Evolutionary conservation across 1,140 invertebrate species (phyloP).

Genomic region (Diorhabda sublineata): DNA sequence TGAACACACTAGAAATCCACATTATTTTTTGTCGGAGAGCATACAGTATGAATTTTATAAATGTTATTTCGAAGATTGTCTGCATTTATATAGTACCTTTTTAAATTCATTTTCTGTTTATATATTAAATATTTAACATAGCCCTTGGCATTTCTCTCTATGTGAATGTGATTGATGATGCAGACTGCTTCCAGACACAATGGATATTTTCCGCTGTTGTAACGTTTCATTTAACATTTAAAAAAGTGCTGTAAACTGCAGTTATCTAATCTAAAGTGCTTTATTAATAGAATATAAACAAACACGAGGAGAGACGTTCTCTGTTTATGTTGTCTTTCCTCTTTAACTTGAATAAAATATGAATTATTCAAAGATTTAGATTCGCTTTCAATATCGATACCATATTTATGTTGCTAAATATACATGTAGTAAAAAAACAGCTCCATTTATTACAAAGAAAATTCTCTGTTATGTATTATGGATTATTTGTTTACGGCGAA

Average conservation of each 20-base stretch:
- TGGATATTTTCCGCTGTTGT: slow-evolving; percentile 18
- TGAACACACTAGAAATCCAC: too few species aligned
- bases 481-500: too few species aligned
- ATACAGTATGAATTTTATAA: too few species aligned
- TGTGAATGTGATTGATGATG: slow-evolving; percentile 10
- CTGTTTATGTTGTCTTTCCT: slow-evolving; percentile 31
- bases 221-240: slow-evolving; percentile 32
- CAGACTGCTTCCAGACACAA: slow-evolving; percentile 6
- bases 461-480: too few species aligned
- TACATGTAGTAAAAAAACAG: too few species aligned
- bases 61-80: too few species aligned
- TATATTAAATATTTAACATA: neutral
- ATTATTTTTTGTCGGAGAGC: too few species aligned
- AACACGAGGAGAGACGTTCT: slow-evolving; percentile 28
- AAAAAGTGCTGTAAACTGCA: slow-evolving; percentile 34
- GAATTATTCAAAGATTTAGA: slow-evolving; percentile 39
- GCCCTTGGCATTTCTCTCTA: neutral
- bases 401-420: too few species aligned
- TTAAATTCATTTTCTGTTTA: neutral
- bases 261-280: slow-evolving; percentile 37
- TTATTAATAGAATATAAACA: slow-evolving; percentile 39
- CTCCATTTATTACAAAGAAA: too few species aligned
- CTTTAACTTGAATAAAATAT: slow-evolving; percentile 35
- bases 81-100: too few species aligned
- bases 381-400: slow-evolving; percentile 16